phyloP scores from a whole-genome alignment of 2,113 vertebrate genomes.

The Empidonax alnorum region DNA sequence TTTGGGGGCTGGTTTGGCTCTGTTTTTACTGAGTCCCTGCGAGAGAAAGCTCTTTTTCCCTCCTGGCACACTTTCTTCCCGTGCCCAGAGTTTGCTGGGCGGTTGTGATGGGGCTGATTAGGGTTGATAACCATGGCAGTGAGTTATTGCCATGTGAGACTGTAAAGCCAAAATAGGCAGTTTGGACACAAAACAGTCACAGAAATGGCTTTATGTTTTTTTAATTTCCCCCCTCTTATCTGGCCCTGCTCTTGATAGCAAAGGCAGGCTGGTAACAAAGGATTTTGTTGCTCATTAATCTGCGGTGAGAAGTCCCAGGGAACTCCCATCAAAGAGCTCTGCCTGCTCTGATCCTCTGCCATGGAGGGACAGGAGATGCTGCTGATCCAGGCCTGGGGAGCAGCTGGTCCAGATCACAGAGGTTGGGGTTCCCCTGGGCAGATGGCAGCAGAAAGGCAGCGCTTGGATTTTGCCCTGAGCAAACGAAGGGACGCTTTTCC shows the following conservation, averaged over 20 bases:
- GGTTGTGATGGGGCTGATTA: background rate
- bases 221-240: background rate
- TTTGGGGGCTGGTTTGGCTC: background rate
- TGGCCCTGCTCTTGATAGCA: background rate
- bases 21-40: background rate
- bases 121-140: background rate
- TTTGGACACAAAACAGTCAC: background rate
- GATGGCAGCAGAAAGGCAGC: rapidly evolving
- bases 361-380: background rate
- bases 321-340: background rate
- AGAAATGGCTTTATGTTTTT: background rate
- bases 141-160: background rate
- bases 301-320: background rate
- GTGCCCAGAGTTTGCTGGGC: background rate
- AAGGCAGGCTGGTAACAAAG: background rate
- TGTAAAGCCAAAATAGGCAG: background rate
- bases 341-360: background rate
- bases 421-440: background rate
- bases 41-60: background rate
- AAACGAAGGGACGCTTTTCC: background rate
- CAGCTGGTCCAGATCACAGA: background rate
- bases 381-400: background rate
- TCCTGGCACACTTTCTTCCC: background rate
- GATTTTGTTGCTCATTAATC: background rate
- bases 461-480: background rate